Base-by-base conservation (phyloP, 2,888 invertebrate species). In the Epinotia nisella region DNA sequence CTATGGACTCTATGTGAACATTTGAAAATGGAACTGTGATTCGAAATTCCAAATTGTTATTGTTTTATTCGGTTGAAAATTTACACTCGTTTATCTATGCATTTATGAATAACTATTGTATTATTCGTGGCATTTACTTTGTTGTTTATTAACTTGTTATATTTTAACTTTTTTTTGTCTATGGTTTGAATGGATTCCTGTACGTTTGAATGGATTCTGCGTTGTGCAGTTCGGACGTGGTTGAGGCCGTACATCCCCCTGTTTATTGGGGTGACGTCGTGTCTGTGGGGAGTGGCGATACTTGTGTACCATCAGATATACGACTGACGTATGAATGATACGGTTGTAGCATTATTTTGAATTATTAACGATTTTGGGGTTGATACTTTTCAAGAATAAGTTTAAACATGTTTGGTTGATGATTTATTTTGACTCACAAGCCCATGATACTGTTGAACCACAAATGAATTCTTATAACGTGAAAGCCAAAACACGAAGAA, bases 191-290 rank as follows among this genome's bases (percentile, higher is more conserved):
- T n/a, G n/a, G n/a, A 76, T 75, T 76, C 49, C 49, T 64, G 51
- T 64, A 55, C 39, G 79, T 79, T 77, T 81, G 79, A 77, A 75
- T 76, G 77, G 78, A 79, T 79, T 83, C 83, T 85, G 87, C 87
- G 82, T 88, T 90, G 89, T 89, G 78, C 87, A 95, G 95, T 95
- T 94, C 94, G 95, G 80, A 85, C 82, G 75, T 93, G 95, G 92
- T 93, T 95, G 90, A 93, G 94, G 87, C 94, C 94, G 84, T 95
- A 95, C 83, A 90, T 97, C 94, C 97, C 97, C 85, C 94, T 97
- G 91, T 96, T 97, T 95, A 96, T 97, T 94, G 97, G 98, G 91
- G 96, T 97, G 90, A 97, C 97, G 87, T 97, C 97, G 89, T 97
- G 97, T 95, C 95, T 98, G 92, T 97, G 97, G 97, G 97, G 97